A percentile compares a stretch with the other conserved stretches of the same genome.
These are phyloP conservation scores for Petroica traversi DNA, from an alignment of 2,113 vertebrate species.

Conservation along the genomic window DNA sequence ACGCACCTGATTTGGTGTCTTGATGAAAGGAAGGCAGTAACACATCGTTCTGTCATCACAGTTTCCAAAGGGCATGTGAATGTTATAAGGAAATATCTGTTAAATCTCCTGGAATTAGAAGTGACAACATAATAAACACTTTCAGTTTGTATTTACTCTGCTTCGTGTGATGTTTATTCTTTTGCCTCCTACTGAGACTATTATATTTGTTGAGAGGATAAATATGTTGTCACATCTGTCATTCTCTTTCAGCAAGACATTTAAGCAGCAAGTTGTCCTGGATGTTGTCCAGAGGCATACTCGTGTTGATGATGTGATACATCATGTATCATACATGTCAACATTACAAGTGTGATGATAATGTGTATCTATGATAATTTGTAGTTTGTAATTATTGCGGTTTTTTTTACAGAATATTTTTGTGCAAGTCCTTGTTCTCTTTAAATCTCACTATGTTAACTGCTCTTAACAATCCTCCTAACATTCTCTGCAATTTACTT, in stretches of 20 bases:
- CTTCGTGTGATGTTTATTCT: constrained; percentile 34
- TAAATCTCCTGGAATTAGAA: constrained; percentile 9
- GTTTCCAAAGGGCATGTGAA: background rate
- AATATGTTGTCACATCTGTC: constrained; percentile 39
- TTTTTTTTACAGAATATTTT: background rate
- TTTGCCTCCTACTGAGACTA: background rate
- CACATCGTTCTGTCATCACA: background rate
- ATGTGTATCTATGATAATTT: background rate
- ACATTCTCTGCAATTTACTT: background rate
- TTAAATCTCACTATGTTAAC: background rate
- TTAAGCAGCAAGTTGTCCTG: background rate
- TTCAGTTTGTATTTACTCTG: constrained; percentile 38
- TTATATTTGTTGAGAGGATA: background rate
- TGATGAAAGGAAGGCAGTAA: background rate
- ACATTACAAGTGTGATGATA: background rate
- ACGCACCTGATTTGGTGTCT: background rate
- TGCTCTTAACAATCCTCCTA: background rate
- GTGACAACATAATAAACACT: constrained; percentile 50
- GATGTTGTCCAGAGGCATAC: background rate
- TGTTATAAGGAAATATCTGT: background rate
- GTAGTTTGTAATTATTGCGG: background rate
- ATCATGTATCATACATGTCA: background rate
- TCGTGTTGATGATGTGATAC: background rate
- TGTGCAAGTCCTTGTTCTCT: background rate
- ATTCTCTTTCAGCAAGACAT: constrained; percentile 7